Base-by-base conservation (phyloP, 2,797 vertebrate species). In the Sternotherus odoratus region DNA sequence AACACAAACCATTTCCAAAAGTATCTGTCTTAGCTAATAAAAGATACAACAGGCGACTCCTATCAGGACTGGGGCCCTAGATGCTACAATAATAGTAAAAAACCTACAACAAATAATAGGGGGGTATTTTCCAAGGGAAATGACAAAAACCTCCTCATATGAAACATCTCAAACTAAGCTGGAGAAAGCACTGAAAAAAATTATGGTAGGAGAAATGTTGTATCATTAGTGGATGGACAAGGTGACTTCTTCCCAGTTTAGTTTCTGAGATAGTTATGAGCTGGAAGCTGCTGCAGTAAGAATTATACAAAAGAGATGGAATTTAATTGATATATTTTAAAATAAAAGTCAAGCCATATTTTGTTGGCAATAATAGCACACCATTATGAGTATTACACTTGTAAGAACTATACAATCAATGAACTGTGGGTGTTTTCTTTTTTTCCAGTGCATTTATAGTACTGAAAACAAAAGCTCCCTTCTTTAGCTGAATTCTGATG, bases 161-260 rank as follows among this genome's bases (percentile, higher is more conserved):
- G 1, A 84, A 8, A 33, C 2, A 60, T 12, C 26, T 82, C 28
- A 24, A 79, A 86, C 48, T 28, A 49, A 43, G 9, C 46, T 9
- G 5, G 30, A 56, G 12, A 86, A 49, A 89, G 28, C 23, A 43
- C 33, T 0, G 0, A 83, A 9, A n/a, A 86, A 57, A 0, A 1
- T 12, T 46, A 69, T 1, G 21, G 0, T 28, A 66, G n/a, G 39
- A 77, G 15, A 80, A 33, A 28, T 1, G 0, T n/a, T 1, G n/a
- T 1, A 0, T 69, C 43, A 0, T 77, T 43, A 26, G 13, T 11
- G 24, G 60, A 53, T 43, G 15, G 39, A 7, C n/a, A 74, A 57
- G 28, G 21, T n/a, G 79, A n/a, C 57, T 63, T 63, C 12, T 74
- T 48, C 6, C 10, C 3, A 4, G 8, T 49, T 78, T 78, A 33